Evolutionary conservation across 2,797 vertebrate genomes (phyloP), one percentile per base, ranked within the genome.

Genomic region (Lacerta agilis): DNA sequence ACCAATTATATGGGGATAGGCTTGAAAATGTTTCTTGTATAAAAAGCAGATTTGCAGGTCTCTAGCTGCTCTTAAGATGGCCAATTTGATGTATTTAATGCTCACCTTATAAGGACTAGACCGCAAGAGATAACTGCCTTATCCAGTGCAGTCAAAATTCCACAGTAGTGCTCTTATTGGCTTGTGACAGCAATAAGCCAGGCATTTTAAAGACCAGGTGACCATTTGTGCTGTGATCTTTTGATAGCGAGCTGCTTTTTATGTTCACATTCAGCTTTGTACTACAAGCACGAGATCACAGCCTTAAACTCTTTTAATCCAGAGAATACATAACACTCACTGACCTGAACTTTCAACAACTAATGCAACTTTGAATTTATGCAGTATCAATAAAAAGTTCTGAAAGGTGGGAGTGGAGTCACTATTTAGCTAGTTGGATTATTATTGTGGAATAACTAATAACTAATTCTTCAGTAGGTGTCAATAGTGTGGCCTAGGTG

Each of bases 341-440:
- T 49, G 20, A 5, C 25, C n/a, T 10, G n/a, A 20, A 82, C 41
- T 45, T 10, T 79, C 27, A 45, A 29, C 13, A 41, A 45, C 10
- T n/a, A 43, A 27, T 76, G 20, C 15, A 10, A 85, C 85, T 92
- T 88, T 86, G 83, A 88, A 67, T 49, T 89, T 36, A 72, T 91
- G 73, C n/a, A 80, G 18, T 72, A 88, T 86, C 69, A 92, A 75
- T 85, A 87, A 85, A 41, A 72, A 41, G 67, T 87, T 29, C 87
- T 78, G 82, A 71, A 78, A 88, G 86, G 79, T 27, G 5, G 83
- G 75, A 88, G 83, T 87, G 90, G 89, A 79, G 69, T 87, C 7
- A 25, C 3, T 25, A 9, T 69, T 77, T 33, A 86, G 8, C 17
- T 33, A 76, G 7, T 18, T 64, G 9, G 17, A 43, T 45, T 78